Evolutionary conservation across 2,797 vertebrate species (phyloP).

Genomic region (Darevskia nairensis): DNA sequence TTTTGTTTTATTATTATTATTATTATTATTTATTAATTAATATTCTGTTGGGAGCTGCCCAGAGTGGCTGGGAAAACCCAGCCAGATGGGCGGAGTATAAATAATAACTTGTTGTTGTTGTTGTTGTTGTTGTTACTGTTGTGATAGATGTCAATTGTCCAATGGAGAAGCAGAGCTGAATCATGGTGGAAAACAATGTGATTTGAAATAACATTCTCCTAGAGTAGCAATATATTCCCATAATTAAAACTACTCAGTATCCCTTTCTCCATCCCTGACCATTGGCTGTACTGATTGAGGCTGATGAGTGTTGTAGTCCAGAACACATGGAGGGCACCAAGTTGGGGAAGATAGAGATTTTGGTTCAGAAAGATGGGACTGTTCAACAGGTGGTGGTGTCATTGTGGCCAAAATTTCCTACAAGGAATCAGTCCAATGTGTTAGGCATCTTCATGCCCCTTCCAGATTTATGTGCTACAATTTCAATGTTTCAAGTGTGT

Average conservation of each 20-base stretch:
- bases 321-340: too few relatives aligned
- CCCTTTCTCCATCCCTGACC: too few relatives aligned
- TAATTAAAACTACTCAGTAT: background rate
- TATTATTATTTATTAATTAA: too few relatives aligned
- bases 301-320: too few relatives aligned
- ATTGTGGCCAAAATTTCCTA: background rate
- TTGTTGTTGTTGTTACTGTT: background rate
- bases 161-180: background rate
- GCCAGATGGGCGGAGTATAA: too few relatives aligned
- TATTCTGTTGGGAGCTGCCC: too few relatives aligned
- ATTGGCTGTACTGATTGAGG: too few relatives aligned
- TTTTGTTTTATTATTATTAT: too few relatives aligned
- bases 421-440: background rate
- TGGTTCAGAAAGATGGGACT: background rate
- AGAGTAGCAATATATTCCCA: background rate
- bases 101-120: too few relatives aligned
- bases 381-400: background rate
- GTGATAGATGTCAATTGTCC: background rate
- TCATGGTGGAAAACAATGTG: background rate
- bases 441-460: background rate
- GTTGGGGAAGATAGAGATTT: background rate
- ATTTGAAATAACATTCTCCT: background rate
- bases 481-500: background rate
- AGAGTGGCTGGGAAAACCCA: too few relatives aligned
- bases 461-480: background rate